Conservation (phyloP, 2,113 vertebrate species). For the Phocoena phocoena region DNA sequence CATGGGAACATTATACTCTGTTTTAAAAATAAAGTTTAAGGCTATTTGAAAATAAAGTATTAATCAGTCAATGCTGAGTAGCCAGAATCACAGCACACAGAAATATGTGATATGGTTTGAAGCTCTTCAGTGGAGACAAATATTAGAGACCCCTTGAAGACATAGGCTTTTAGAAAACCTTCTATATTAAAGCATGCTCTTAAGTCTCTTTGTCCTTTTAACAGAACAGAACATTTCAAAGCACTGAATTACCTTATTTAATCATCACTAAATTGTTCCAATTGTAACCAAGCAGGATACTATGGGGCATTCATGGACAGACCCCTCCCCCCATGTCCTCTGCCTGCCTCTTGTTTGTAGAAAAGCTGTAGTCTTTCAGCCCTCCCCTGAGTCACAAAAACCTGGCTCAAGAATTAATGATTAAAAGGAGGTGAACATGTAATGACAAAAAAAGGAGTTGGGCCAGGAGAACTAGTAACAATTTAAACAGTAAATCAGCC, state of each 20-base stretch:
- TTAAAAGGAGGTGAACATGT: not conserved
- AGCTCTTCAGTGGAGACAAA: not conserved
- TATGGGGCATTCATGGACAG: not conserved
- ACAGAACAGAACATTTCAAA: not conserved
- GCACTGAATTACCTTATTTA: not conserved
- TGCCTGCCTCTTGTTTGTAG: not conserved
- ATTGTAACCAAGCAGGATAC: not conserved
- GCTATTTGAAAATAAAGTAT: not conserved
- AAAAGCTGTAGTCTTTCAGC: not conserved
- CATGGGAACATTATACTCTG: not conserved
- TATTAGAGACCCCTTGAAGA: not conserved
- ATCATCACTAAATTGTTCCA: not conserved
- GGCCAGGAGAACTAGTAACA: not conserved
- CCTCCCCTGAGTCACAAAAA: not conserved
- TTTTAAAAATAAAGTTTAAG: constrained; percentile 39
- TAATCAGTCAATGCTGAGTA: not conserved
- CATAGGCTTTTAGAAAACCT: not conserved
- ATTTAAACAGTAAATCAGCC: not conserved
- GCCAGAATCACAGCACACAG: not conserved
- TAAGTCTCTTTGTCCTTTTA: not conserved
- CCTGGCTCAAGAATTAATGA: not conserved
- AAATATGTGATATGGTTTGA: not conserved
- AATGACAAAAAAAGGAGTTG: not conserved
- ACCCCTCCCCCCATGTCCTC: not conserved
- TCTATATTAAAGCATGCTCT: not conserved